These are phyloP conservation scores for Scalopus aquaticus DNA, from an alignment of 2,113 vertebrate genomes.

Conservation along the genomic window DNA sequence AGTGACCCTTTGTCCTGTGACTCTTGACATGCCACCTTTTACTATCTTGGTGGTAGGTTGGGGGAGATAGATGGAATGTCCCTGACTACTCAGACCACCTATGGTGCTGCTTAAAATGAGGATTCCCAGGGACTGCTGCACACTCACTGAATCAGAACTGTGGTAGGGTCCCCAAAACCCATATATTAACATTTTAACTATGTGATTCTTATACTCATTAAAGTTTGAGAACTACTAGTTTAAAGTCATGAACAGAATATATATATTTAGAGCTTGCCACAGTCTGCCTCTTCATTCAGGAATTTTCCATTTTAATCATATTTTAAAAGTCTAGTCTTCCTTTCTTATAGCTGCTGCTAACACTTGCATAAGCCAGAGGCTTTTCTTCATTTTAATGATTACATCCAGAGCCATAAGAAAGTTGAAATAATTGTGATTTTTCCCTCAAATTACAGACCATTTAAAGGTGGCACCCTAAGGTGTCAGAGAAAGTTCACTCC, in stretches of 20 bases:
- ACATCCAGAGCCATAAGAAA: neutral
- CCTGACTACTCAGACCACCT: neutral
- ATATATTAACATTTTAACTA: neutral
- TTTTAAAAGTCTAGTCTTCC: neutral
- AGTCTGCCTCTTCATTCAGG: neutral
- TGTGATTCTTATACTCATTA: neutral
- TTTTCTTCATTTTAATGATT: conserved; percentile 32
- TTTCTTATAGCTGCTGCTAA: neutral
- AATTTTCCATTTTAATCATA: conserved; percentile 15
- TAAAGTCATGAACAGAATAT: neutral
- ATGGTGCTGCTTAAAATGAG: neutral
- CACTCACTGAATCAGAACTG: neutral
- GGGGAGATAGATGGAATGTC: neutral
- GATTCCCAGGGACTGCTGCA: neutral
- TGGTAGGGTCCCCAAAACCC: neutral
- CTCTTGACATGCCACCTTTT: neutral
- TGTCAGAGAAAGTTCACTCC: neutral
- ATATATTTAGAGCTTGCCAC: neutral
- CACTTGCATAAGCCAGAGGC: neutral
- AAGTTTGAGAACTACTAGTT: neutral
- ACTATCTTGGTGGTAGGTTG: too few relatives aligned
- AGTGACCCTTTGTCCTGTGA: neutral
- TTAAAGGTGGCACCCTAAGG: neutral
- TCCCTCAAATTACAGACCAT: neutral
- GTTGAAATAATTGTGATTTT: neutral